Evolutionary conservation across 37 sponge, comb jelly and placozoan genomes (phyloP).

Genomic region (Spongia lamella): DNA sequence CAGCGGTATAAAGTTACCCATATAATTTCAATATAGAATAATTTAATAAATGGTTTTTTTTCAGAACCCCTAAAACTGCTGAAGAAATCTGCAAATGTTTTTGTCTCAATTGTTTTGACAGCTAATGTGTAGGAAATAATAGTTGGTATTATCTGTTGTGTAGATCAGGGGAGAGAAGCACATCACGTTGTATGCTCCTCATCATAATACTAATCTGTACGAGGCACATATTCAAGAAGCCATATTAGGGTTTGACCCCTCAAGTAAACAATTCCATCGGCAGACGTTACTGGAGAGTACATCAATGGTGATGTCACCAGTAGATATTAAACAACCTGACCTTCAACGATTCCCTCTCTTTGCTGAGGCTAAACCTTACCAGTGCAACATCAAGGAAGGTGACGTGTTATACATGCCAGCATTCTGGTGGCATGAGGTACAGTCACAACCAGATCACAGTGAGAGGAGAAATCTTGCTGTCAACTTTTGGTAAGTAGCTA

Average conservation of each 20-base stretch:
- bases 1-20: too few relatives aligned
- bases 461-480: conserved; percentile 77
- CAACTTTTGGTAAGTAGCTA: conserved; percentile 72
- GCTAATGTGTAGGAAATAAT: too few relatives aligned
- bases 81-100: too few relatives aligned
- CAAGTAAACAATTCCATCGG: conserved; percentile 38
- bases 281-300: conserved; percentile 66
- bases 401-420: conserved; percentile 87
- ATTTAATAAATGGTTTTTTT: too few relatives aligned
- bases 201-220: conserved; percentile 71
- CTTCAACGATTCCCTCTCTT: conserved; percentile 66
- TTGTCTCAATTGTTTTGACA: too few relatives aligned
- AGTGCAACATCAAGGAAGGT: conserved; percentile 57
- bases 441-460: conserved; percentile 58
- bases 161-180: conserved; percentile 74
- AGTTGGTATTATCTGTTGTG: too few relatives aligned
- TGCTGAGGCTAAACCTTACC: conserved; percentile 15
- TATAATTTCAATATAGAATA: too few relatives aligned
- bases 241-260: conserved; percentile 35
- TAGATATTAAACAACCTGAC: conserved; percentile 64
- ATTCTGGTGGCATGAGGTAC: conserved; percentile 92
- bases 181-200: conserved; percentile 68
- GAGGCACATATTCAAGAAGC: conserved; percentile 83
- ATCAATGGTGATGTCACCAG: conserved; percentile 88
- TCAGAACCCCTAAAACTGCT: too few relatives aligned